These are phyloP conservation scores for Malurus splendens DNA, from an alignment of 2,797 vertebrate genomes.

Conservation along the genomic window DNA sequence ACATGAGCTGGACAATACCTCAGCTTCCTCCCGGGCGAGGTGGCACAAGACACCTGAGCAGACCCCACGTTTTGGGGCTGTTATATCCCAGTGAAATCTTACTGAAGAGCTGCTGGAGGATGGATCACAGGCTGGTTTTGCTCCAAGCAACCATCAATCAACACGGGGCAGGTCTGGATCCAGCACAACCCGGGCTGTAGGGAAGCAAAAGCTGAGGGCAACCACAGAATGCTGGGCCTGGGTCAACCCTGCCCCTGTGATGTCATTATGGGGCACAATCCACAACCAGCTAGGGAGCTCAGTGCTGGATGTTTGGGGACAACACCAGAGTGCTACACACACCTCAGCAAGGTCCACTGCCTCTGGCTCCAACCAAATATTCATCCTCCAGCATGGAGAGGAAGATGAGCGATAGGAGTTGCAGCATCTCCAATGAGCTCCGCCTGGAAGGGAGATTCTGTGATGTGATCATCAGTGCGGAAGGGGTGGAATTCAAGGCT, in stretches of 20 bases:
- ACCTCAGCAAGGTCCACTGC: not conserved
- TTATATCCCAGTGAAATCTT: not conserved
- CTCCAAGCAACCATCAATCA: not conserved
- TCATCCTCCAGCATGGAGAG: conserved; percentile 67
- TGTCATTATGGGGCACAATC: not conserved
- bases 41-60: not conserved
- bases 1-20: not conserved
- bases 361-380: not conserved
- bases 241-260: not conserved
- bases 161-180: accelerated
- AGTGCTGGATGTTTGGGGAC: not conserved
- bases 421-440: conserved; percentile 69
- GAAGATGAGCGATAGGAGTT: conserved; percentile 69
- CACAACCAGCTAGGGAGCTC: not conserved
- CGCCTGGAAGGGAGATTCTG: conserved; percentile 74
- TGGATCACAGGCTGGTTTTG: not conserved
- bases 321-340: not conserved
- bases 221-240: not conserved
- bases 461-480: conserved; percentile 70
- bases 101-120: not conserved
- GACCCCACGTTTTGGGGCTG: not conserved
- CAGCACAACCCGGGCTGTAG: accelerated
- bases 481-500: conserved; percentile 69
- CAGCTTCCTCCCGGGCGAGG: not conserved
- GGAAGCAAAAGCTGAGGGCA: not conserved